phyloP scores from a whole-genome alignment of 1,140 invertebrate species.

The Drosophila quadrilineata region DNA sequence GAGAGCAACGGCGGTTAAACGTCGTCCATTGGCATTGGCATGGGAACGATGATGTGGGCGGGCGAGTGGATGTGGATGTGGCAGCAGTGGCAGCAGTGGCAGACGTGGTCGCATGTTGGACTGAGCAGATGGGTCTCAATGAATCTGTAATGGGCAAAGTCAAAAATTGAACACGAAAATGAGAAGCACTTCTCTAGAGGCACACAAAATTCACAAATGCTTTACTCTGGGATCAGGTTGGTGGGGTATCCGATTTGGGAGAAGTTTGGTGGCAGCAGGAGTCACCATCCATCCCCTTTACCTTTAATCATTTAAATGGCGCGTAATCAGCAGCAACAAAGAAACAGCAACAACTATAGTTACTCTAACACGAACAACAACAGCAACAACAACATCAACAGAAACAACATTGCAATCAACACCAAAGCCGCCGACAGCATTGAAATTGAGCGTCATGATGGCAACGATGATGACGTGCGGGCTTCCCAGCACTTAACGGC shows the following conservation, averaged over 20 bases:
- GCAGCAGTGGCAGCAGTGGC: too few relatives aligned
- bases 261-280: too few relatives aligned
- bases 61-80: slow-evolving; percentile 4
- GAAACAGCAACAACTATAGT: slow-evolving; percentile 34
- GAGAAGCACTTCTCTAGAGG: not conserved
- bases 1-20: slow-evolving; percentile 42
- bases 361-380: slow-evolving; percentile 24
- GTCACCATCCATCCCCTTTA: slow-evolving; percentile 57
- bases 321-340: slow-evolving; percentile 62
- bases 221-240: not conserved
- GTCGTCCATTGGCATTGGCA: slow-evolving; percentile 10
- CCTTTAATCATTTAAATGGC: slow-evolving; percentile 77
- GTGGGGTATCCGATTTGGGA: not conserved
- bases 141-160: slow-evolving; percentile 39
- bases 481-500: slow-evolving; percentile 59
- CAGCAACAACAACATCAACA: slow-evolving; percentile 18
- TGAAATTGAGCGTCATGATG: slow-evolving; percentile 63
- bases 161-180: slow-evolving; percentile 35
- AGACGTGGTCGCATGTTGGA: not conserved
- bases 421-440: slow-evolving; percentile 53
- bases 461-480: slow-evolving; percentile 54
- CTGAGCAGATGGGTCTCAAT: slow-evolving; percentile 7
- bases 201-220: not conserved
- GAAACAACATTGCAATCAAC: slow-evolving; percentile 59
- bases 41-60: not conserved